Percentiles rank a stretch among this genome's conserved stretches.
phyloP scores from a whole-genome alignment of 2,113 vertebrate species.

The Microtus richardsoni region DNA sequence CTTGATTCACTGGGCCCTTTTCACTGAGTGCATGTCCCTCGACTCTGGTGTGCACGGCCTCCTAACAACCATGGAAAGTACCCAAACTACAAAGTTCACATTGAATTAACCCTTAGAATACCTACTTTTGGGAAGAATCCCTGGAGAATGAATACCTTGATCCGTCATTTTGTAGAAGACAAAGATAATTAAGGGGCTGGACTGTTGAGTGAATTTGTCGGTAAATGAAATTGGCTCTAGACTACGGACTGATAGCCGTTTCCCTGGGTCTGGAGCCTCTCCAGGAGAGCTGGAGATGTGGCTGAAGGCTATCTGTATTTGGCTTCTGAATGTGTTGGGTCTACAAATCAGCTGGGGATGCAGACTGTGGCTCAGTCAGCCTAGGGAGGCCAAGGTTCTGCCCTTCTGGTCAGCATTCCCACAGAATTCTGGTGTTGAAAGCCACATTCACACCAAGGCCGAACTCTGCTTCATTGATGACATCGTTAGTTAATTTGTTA shows the following conservation, averaged over 20 bases:
- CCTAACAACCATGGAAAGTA: background rate
- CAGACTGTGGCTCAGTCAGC: background rate
- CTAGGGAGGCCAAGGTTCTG: background rate
- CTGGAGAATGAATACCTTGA: background rate
- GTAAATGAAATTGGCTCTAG: conserved; percentile 46
- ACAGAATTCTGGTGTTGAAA: background rate
- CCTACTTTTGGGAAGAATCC: background rate
- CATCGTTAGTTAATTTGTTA: background rate
- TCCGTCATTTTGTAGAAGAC: conserved; percentile 38
- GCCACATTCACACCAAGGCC: rapidly evolving
- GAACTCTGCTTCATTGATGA: background rate
- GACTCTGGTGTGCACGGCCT: too few relatives aligned
- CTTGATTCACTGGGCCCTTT: background rate
- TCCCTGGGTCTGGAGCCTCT: background rate
- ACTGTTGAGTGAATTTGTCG: conserved; percentile 42
- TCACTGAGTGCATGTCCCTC: rapidly evolving
- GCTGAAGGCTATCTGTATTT: too few relatives aligned
- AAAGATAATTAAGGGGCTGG: conserved; percentile 47
- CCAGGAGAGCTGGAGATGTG: too few relatives aligned
- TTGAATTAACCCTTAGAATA: background rate
- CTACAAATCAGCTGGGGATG: too few relatives aligned
- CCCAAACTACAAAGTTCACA: background rate
- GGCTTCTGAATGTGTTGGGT: background rate
- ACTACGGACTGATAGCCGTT: background rate
- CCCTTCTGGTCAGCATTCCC: background rate